Evolutionary conservation across 1,140 invertebrate genomes (phyloP).

Genomic region (Drosophila eugracilis): DNA sequence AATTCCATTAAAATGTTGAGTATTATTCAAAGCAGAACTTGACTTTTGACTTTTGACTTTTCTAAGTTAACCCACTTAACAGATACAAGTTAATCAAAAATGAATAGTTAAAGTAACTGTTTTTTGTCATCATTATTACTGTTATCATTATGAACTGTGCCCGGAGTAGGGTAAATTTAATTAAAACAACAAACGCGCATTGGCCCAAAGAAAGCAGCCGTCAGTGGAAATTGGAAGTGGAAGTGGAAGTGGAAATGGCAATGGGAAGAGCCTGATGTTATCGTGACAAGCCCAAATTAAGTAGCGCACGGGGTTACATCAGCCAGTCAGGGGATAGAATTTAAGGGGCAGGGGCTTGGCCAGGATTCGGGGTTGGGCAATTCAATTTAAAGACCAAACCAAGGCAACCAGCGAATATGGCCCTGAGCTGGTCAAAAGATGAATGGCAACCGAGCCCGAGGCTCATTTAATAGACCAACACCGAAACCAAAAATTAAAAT

Average conservation of each 20-base stretch:
- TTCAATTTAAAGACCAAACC: slow-evolving; percentile 61
- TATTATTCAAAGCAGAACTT: not conserved
- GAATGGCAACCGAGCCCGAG: slow-evolving; percentile 7
- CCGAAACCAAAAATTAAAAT: not conserved
- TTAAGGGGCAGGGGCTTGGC: not conserved
- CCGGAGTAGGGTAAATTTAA: slow-evolving; percentile 59
- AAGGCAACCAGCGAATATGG: slow-evolving; percentile 35
- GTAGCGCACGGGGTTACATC: slow-evolving; percentile 68
- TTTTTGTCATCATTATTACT: slow-evolving; percentile 56
- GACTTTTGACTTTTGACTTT: slow-evolving; percentile 10
- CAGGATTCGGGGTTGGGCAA: slow-evolving; percentile 24
- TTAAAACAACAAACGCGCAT: slow-evolving; percentile 66
- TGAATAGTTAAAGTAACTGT: slow-evolving; percentile 39
- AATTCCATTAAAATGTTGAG: not conserved
- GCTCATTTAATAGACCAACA: slow-evolving; percentile 20
- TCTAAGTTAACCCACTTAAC: not conserved
- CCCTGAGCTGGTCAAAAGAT: slow-evolving; percentile 28
- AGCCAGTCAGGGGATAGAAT: slow-evolving; percentile 27
- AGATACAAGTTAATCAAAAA: slow-evolving; percentile 20
- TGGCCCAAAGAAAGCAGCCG: slow-evolving; percentile 32
- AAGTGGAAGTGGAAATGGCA: slow-evolving; percentile 31
- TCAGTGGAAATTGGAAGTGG: slow-evolving; percentile 18
- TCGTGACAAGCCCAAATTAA: slow-evolving; percentile 82
- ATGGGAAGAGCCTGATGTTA: slow-evolving; percentile 61
- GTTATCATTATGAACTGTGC: slow-evolving; percentile 46